These are phyloP conservation scores for Carposina sasakii DNA, from an alignment of 1,140 invertebrate genomes.

Conservation along the genomic window DNA sequence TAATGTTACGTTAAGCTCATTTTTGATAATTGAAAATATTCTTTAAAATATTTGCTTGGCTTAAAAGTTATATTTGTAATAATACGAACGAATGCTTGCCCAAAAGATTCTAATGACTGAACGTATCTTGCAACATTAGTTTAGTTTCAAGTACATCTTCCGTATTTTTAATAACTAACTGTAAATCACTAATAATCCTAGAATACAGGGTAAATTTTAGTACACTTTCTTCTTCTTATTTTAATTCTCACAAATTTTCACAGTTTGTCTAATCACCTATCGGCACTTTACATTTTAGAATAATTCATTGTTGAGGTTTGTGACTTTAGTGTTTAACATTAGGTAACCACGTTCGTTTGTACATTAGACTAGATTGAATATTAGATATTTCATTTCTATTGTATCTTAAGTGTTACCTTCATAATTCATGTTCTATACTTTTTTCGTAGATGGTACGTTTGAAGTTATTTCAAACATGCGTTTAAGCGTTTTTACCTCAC, in stretches of 20 bases:
- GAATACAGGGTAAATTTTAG: slow-evolving; percentile 71
- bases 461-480: slow-evolving; percentile 31
- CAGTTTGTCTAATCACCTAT: slow-evolving; percentile 59
- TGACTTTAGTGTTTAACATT: slow-evolving; percentile 52
- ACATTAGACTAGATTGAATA: slow-evolving; percentile 48
- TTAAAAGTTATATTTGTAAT: no score
- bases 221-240: slow-evolving; percentile 63
- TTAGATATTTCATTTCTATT: slow-evolving; percentile 44
- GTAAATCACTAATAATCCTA: slow-evolving; percentile 66
- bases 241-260: slow-evolving; percentile 64
- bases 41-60: no score
- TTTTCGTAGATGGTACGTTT: slow-evolving; percentile 41
- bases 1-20: no score
- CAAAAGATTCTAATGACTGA: slow-evolving; percentile 56
- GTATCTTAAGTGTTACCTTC: slow-evolving; percentile 16
- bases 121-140: slow-evolving; percentile 32
- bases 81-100: slow-evolving; percentile 45
- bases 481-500: slow-evolving; percentile 41
- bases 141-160: slow-evolving; percentile 29
- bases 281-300: slow-evolving; percentile 62
- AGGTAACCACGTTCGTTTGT: slow-evolving; percentile 46
- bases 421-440: slow-evolving; percentile 22
- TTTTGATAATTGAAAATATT: no score
- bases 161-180: slow-evolving; percentile 39
- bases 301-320: slow-evolving; percentile 60